Base-by-base conservation (phyloP, 2,888 invertebrate genomes). In the Saturnia pavonia region DNA sequence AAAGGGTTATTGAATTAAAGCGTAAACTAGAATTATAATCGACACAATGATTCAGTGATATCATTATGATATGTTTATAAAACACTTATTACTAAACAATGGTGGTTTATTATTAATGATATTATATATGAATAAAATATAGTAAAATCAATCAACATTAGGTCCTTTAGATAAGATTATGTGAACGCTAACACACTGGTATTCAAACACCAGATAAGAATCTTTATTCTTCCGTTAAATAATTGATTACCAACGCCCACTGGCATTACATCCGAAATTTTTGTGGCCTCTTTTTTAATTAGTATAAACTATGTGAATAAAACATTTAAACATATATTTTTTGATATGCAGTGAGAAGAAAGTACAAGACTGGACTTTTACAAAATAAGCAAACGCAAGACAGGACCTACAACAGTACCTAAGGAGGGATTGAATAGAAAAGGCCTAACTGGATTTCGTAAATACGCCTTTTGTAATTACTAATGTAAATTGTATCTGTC, bases 201-300 rank as follows among this genome's bases (percentile, higher is more conserved):
- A 40, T 9, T 40, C 25, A 27, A 27, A 60, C 57, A 60, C 11
- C 40, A n/a, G 65, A 65, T 65, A 65, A 65, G 40, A 40, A 65
- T 65, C 19, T 40, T 12, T 19, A n/a, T 65, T 65, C 65, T 65
- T 65, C n/a, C 65, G 65, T n/a, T 65, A 40, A 40, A 65, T 40
- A 65, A 65, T 40, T 40, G 65, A 65, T 65, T 40, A 40, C 40
- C 65, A 19, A 40, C 65, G 65, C 65, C 65, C n/a, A 65, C 63
- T 27, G 16, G 34, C 6, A 34, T 63, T 34, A 63, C 34, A 34
- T 63, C 63, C 63, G 63, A 57, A 34, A 34, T 16, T 63, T 63
- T 63, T 63, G 19, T 63, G 63, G 63, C 63, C 34, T 27, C 63
- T 63, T 63, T 63, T 34, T 54, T 11, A 34, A 34, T 34, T 34